A percentile compares a stretch with the other conserved stretches of the same genome.
Evolutionary conservation across 2,797 vertebrate species (phyloP).

Genomic region (Pseudotriccus pelzelni): DNA sequence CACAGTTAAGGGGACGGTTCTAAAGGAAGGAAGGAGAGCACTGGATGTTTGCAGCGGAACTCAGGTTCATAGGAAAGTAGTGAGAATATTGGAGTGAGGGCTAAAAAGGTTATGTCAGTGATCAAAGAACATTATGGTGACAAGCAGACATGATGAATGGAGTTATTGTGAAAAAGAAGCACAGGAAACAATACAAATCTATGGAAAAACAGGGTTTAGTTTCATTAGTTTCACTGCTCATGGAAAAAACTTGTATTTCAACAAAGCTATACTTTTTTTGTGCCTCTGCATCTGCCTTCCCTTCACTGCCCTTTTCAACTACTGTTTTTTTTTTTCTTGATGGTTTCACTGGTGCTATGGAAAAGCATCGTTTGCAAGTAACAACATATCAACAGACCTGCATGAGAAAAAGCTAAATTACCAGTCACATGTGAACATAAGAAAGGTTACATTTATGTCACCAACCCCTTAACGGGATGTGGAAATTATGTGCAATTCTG

Average conservation of each 20-base stretch:
- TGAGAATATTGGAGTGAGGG: conserved; percentile 9
- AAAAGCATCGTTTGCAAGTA: neutral
- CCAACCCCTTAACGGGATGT: neutral
- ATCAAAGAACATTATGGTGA: conserved; percentile 59
- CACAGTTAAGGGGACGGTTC: neutral
- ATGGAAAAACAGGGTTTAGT: conserved; percentile 20
- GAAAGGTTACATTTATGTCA: neutral
- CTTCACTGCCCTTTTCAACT: neutral
- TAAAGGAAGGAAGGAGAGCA: neutral
- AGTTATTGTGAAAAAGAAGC: conserved; percentile 48
- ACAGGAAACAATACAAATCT: conserved; percentile 59
- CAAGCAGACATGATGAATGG: conserved; percentile 45
- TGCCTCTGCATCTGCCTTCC: neutral
- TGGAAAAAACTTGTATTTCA: conserved; percentile 6
- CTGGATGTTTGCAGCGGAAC: neutral
- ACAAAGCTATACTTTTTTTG: neutral
- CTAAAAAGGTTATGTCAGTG: conserved; percentile 42
- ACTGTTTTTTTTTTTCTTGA: neutral
- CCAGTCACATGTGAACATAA: neutral
- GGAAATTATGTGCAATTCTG: neutral
- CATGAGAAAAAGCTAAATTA: neutral
- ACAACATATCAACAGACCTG: neutral
- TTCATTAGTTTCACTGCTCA: neutral
- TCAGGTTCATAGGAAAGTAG: neutral
- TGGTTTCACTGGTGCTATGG: neutral